Base-by-base conservation (phyloP, 2,888 invertebrate genomes). In the Malacosoma neustria region DNA sequence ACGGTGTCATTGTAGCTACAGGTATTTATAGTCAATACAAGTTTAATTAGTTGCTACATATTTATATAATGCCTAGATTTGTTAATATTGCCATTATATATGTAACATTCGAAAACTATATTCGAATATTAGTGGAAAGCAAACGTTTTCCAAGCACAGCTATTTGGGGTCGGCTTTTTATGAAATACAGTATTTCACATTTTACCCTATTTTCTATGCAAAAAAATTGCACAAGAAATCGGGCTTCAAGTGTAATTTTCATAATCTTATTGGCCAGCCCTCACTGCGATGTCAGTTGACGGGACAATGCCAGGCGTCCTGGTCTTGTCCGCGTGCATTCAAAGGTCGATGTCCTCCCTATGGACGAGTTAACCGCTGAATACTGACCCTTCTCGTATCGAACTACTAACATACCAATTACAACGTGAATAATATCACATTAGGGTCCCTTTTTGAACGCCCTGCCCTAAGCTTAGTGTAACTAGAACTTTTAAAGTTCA, bases 271-370 rank as follows among this genome's bases (percentile, higher is more conserved):
- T 22, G 59, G 61, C 49, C 55, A 68, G 54, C 62, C 61, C 60
- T 63, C 57, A 57, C 48, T 46, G 52, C 56, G 44, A 42, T 49
- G 44, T 48, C 41, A 50, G 46, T 48, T 48, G 58, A 61, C 63
- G 63, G 65, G 74, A 76, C 76, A 73, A 61, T 69, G 63, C 70
- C n/a, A 67, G 64, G 60, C 67, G 61, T 66, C 73, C 72, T 69
- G 71, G 61, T 61, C 42, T 43, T 46, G 57, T 51, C 59, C 52
- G 59, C 59, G 57, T 66, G 69, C 68, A 66, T 64, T 61, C 55
- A 49, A 61, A 60, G 76, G 71, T 79, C 77, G 66, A 63, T 60
- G 81, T 54, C 75, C 79, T 61, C 49, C 45, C 54, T 43, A 43
- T 57, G 59, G 66, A 62, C 67, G 66, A 68, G 66, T 63, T 63